A percentile compares a stretch with the other conserved stretches of the same genome.
Evolutionary conservation across 37 sponge, comb jelly and placozoan genomes (phyloP).

Genomic region (Diacarnus erythraeanus): DNA sequence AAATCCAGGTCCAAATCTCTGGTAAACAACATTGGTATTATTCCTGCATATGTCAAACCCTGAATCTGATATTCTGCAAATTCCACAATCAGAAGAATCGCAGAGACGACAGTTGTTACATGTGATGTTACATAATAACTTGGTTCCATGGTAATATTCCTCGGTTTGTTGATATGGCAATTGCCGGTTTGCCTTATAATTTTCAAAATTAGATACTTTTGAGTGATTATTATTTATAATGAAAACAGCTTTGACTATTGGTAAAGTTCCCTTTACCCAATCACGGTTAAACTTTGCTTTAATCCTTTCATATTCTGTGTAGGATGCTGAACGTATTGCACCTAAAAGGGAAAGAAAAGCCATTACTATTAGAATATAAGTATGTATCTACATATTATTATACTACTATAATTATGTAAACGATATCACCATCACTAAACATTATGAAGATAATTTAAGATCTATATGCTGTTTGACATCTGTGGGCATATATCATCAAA

Average conservation of each 20-base stretch:
- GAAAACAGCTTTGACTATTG: constrained; percentile 12
- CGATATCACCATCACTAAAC: too few species aligned
- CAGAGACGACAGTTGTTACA: too few species aligned
- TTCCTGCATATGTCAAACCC: constrained; percentile 44
- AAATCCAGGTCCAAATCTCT: constrained; percentile 73
- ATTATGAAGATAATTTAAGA: too few species aligned
- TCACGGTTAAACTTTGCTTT: constrained; percentile 5
- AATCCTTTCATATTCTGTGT: neutral
- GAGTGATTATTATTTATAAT: neutral
- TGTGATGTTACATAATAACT: constrained; percentile 62
- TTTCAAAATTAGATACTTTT: too few species aligned
- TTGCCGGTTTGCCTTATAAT: neutral
- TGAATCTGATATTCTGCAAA: constrained; percentile 68
- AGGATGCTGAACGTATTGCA: too few species aligned
- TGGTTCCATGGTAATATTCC: constrained; percentile 75
- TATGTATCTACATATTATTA: too few species aligned
- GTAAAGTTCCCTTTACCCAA: constrained; percentile 49
- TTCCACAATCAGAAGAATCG: constrained; percentile 41
- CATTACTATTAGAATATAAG: too few species aligned
- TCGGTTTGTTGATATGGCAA: constrained; percentile 29
- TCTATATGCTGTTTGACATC: too few species aligned
- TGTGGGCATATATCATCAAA: too few species aligned
- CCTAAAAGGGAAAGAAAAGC: too few species aligned
- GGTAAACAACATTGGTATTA: constrained; percentile 52
- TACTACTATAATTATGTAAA: too few species aligned